A percentile compares a stretch with the other conserved stretches of the same genome.
phyloP scores from a whole-genome alignment of 64 coral and sea anemone species.

The Trachythela sp. region DNA sequence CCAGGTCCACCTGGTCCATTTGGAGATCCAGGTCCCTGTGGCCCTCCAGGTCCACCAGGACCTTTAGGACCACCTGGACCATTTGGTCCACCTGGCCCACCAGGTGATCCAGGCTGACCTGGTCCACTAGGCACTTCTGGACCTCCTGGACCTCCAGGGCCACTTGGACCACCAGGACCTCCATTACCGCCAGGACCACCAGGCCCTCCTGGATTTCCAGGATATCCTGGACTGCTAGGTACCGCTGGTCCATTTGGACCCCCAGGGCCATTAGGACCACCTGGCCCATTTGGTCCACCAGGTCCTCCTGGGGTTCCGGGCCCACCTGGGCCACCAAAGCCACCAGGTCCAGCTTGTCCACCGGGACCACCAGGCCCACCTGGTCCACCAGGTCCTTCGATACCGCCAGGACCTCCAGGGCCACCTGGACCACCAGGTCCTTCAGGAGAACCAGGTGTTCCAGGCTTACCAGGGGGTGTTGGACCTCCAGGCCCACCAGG shows the following conservation, averaged over 20 bases:
- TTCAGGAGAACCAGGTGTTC: neutral
- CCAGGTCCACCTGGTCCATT: neutral
- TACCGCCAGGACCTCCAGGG: constrained; percentile 40
- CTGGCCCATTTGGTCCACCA: constrained; percentile 51
- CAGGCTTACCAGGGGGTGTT: neutral
- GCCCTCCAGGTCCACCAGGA: constrained; percentile 35
- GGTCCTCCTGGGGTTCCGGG: constrained; percentile 47
- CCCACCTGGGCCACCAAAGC: constrained; percentile 41
- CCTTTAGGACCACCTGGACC: constrained; percentile 44
- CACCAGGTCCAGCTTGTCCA: constrained; percentile 45
- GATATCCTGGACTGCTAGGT: constrained; percentile 60
- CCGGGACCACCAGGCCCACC: constrained; percentile 72
- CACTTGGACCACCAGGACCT: constrained; percentile 45
- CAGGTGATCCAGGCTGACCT: neutral
- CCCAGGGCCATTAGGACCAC: constrained; percentile 47
- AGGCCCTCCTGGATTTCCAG: constrained; percentile 62
- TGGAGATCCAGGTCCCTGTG: constrained; percentile 29
- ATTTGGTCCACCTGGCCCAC: neutral
- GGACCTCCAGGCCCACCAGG: neutral
- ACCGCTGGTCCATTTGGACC: constrained; percentile 32
- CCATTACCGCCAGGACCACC: constrained; percentile 43
- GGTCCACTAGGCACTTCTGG: constrained; percentile 62
- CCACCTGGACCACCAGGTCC: neutral
- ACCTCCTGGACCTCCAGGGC: constrained; percentile 60
- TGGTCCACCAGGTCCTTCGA: constrained; percentile 57